Evolutionary conservation across 2,113 vertebrate species (phyloP), one percentile per base, ranked within the genome.

Genomic region (Podiceps cristatus): DNA sequence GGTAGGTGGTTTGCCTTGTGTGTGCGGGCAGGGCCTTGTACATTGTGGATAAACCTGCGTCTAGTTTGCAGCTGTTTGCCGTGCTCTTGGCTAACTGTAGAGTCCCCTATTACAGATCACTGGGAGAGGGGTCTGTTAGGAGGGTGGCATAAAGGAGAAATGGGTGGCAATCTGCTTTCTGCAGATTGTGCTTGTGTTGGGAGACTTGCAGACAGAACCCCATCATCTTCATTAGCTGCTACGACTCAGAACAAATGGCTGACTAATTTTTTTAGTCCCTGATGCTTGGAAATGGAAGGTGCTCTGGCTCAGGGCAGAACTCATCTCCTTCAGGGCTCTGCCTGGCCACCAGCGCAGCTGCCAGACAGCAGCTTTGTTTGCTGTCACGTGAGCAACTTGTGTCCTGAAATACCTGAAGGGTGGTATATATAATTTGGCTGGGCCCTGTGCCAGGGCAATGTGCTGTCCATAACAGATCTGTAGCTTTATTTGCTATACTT

Each of bases 321-420:
- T 31, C 23, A 2, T 10, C 69, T 71, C 58, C 69, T 47, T 42
- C 52, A 35, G 27, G 77, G 29, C 18, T 66, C 71, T 83, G 45
- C 20, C 33, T 44, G 45, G 45, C 63, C 50, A 7, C 37, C 22
- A 3, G 9, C 2, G 33, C 37, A 18, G 44, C 31, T 53, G 69
- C 40, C 31, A 13, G 56, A 18, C 35, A 52, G 78, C 52, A 59
- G 64, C 42, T 40, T n/a, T 22, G 13, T 15, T 3, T 5, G 63
- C n/a, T 76, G n/a, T 0, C 19, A 7, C 1, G 23, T 19, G 49
- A 33, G 7, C 14, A 18, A 0, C 40, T 33, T 22, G 18, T n/a
- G 18, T n/a, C 56, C 50, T 25, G 49, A 8, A 33, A 25, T 16
- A 71, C 71, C 50, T 58, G 37, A 29, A 31, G 29, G 31, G 37